Conservation (phyloP, 2,797 vertebrate genomes). For the Sylvilagus floridanus region DNA sequence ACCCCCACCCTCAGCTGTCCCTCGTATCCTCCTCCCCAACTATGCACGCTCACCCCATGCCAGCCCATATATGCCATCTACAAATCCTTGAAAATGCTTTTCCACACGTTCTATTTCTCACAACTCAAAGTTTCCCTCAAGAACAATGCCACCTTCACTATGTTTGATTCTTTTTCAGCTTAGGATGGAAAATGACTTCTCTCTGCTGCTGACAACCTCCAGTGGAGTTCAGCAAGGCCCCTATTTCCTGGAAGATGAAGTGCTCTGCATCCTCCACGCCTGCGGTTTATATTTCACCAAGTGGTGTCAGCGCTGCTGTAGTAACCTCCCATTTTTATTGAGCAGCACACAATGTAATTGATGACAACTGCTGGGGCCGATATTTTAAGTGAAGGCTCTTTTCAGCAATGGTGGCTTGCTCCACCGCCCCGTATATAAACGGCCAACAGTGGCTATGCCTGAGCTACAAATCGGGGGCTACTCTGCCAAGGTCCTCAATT, state of each 20-base stretch:
- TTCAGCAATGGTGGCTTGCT: not conserved
- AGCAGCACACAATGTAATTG: constrained; percentile 55
- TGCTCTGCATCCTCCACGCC: not conserved
- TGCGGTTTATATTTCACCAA: constrained; percentile 59
- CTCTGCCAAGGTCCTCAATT: not conserved
- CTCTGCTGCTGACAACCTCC: constrained; percentile 32
- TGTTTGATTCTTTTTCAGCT: not conserved
- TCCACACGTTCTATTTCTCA: not conserved
- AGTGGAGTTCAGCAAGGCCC: not conserved
- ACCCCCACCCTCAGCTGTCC: accelerated
- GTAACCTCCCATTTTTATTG: constrained; percentile 62
- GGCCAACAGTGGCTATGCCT: constrained; percentile 24
- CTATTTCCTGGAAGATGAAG: constrained; percentile 63
- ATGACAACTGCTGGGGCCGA: constrained; percentile 63
- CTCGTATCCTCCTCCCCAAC: not conserved
- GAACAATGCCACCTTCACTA: not conserved
- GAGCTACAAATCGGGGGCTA: constrained; percentile 21
- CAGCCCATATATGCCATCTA: not conserved
- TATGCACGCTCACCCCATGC: not conserved
- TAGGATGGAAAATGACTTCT: not conserved
- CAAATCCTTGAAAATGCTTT: not conserved
- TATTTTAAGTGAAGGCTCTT: constrained; percentile 67
- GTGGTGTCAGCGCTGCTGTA: constrained; percentile 22
- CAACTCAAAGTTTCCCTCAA: not conserved
- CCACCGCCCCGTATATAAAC: constrained; percentile 48